Evolutionary conservation across 1,140 invertebrate genomes (phyloP).

Genomic region (Daktulosphaira vitifoliae): DNA sequence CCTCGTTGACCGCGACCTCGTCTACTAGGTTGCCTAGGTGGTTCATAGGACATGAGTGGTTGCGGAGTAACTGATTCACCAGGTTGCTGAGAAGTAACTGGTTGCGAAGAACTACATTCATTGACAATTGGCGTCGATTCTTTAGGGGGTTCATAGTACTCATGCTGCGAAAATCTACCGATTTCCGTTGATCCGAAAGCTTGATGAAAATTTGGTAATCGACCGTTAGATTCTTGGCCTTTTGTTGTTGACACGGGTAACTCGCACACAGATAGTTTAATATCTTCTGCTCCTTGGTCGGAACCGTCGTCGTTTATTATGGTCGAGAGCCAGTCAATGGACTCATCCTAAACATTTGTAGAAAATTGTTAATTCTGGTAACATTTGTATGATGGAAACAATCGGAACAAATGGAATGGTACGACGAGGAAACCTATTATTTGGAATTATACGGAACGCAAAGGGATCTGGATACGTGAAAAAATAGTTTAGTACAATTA

Average conservation of each 20-base stretch:
- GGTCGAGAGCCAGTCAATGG: constrained; percentile 24
- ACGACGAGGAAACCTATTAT: too few species aligned
- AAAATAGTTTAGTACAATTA: neutral
- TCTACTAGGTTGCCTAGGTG: constrained; percentile 18
- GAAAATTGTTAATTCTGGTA: neutral
- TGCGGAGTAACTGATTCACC: constrained; percentile 1
- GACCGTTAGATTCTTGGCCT: constrained; percentile 39
- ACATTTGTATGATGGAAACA: too few species aligned
- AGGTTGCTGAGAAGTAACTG: neutral
- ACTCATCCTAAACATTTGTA: constrained; percentile 4
- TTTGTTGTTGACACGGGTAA: neutral
- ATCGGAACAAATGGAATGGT: too few species aligned
- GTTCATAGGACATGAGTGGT: constrained; percentile 20
- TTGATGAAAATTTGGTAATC: constrained; percentile 63
- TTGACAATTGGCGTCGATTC: constrained; percentile 19
- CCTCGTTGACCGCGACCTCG: constrained; percentile 24
- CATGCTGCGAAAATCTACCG: constrained; percentile 54
- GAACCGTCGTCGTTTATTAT: constrained; percentile 6
- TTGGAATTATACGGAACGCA: neutral
- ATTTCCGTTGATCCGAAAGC: constrained; percentile 70
- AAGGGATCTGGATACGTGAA: neutral
- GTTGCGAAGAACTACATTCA: constrained; percentile 7
- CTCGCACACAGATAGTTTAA: neutral
- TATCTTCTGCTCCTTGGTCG: neutral
- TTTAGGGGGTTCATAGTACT: constrained; percentile 44